Base-by-base conservation (phyloP, 2,797 vertebrate species). In the Sebastes nivosus region DNA sequence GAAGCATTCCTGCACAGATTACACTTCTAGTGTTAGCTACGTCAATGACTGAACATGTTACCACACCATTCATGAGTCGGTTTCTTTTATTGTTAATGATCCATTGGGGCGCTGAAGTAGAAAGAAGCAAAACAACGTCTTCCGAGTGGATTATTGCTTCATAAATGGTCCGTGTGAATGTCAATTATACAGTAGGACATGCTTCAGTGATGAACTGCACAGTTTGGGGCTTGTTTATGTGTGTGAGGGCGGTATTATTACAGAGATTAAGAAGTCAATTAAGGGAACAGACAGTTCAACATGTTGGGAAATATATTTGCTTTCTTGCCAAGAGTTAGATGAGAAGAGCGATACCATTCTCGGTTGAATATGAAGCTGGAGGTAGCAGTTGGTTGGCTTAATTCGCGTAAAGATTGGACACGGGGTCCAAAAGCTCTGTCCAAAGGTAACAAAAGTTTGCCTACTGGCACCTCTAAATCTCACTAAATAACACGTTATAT, bases 1-100 rank as follows among this genome's bases (percentile, higher is more conserved):
- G 72, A 80, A 66, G 71, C 76, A 32, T 65, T 82, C 54, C 66
- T 34, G 68, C 42, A 50, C 25, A 61, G 64, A 64, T 79, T 83
- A 63, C 54, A 67, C 34, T 52, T 63, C 24, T 27, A 27, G 18
- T 55, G 75, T 80, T 34, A 8, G 50, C 32, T 4, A 14, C 72
- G 59, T 78, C 24, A 46, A 63, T 46, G 64, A 29, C 24, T 64
- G 18, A 67, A 70, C 42, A 18, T 42, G 72, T 66, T 67, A 55
- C 18, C 52, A 10, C 42, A 66, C 50, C 13, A 22, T 58, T 64
- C 27, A 7, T n/a, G n/a, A 73, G 29, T 36, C 10, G 5, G 20
- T 69, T 77, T 69, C 27, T 72, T 77, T 77, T 32, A 34, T 52
- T 67, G 55, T n/a, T 78, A 65, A 57, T 78, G 66, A 68, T 67